Conservation (phyloP, 2,797 vertebrate species). For the Acanthurus tractus region DNA sequence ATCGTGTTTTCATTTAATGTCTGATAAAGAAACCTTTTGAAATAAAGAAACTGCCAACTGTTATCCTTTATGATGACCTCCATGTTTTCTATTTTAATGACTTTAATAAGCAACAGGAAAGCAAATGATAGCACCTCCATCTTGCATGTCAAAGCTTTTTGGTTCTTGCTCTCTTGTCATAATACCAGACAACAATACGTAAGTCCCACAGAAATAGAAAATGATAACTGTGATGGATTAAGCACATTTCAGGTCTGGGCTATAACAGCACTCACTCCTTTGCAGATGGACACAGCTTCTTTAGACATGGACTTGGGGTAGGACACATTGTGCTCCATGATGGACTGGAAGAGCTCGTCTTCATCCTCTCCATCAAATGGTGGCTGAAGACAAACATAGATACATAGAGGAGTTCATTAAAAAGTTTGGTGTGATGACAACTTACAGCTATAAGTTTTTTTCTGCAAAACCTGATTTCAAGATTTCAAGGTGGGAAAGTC, state of each 20-base stretch:
- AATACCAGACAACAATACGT: neutral
- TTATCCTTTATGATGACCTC: neutral
- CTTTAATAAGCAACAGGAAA: neutral
- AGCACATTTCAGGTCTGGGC: neutral
- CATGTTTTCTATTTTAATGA: constrained; percentile 7
- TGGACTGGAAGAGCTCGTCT: constrained; percentile 98
- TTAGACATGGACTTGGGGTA: constrained; percentile 98
- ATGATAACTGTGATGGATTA: neutral
- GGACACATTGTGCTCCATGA: constrained; percentile 99
- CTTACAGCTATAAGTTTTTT: neutral
- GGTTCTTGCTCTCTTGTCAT: neutral
- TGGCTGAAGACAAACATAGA: constrained; percentile 83
- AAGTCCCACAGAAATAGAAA: neutral
- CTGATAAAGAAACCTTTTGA: neutral
- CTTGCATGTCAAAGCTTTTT: neutral
- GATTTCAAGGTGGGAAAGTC: neutral
- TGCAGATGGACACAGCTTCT: constrained; percentile 99
- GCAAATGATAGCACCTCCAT: neutral
- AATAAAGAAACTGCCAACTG: neutral
- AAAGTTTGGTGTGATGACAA: neutral
- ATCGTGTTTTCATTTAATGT: neutral
- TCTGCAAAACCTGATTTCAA: constrained; percentile 6
- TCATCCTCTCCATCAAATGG: constrained; percentile 98
- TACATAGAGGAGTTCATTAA: neutral
- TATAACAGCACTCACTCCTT: constrained; percentile 89